phyloP scores from a whole-genome alignment of 2,797 vertebrate genomes.

The Eospalax fontanierii region DNA sequence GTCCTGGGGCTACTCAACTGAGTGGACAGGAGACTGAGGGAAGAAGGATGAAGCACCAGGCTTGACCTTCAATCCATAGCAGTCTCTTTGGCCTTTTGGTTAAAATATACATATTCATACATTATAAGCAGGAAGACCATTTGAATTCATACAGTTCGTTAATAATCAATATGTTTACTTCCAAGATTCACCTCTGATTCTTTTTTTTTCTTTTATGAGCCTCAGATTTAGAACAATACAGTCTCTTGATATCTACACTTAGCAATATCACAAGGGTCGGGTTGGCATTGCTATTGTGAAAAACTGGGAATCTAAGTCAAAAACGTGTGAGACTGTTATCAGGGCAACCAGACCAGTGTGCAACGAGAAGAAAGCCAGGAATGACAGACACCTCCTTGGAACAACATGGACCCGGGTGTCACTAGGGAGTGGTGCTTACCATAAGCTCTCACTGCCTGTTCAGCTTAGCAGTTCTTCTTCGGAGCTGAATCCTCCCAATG shows the following conservation, averaged over 20 bases:
- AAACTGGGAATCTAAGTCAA: neutral
- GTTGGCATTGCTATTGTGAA: neutral
- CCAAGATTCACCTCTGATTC: neutral
- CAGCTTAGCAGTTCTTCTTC: rapidly evolving
- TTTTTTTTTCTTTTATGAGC: neutral
- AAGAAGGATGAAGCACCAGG: neutral
- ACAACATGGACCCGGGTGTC: rapidly evolving
- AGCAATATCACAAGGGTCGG: too few species aligned
- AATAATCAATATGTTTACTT: neutral
- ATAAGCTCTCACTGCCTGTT: rapidly evolving
- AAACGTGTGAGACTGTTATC: neutral
- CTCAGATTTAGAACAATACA: neutral
- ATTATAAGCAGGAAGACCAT: neutral
- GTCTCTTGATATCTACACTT: neutral
- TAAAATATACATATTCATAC: neutral
- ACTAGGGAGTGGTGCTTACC: neutral
- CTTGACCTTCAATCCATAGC: too few species aligned
- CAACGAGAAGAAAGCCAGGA: rapidly evolving
- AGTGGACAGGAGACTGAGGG: too few species aligned
- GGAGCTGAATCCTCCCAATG: too few species aligned
- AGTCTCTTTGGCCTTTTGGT: neutral
- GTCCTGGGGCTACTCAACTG: neutral
- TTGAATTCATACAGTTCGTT: neutral
- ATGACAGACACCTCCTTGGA: neutral
- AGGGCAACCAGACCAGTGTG: too few species aligned